Conservation (phyloP, 2,797 vertebrate species). For the Coranthus polyacanthus region DNA sequence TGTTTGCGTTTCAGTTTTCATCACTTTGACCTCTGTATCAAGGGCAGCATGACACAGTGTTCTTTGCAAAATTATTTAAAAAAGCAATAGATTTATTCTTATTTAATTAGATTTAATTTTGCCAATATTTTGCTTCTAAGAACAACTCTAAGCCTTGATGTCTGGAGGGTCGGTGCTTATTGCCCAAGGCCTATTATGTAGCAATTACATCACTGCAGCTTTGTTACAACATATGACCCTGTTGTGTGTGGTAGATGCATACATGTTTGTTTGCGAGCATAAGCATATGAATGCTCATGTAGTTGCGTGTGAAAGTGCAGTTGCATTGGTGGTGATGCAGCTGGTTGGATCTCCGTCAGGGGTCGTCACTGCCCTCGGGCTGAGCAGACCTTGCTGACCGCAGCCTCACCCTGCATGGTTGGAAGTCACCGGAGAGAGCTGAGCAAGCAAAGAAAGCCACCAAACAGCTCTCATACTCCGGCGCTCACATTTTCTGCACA, state of each 20-base stretch:
- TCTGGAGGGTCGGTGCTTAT: background rate
- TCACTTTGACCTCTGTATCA: too few relatives aligned
- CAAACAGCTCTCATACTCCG: too few relatives aligned
- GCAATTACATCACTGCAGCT: constrained; percentile 4
- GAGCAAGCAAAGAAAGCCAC: constrained; percentile 33
- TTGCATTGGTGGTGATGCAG: too few relatives aligned
- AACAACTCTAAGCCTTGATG: background rate
- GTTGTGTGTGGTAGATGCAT: background rate
- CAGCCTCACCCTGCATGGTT: background rate
- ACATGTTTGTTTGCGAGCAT: constrained; percentile 1
- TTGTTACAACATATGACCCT: constrained; percentile 1
- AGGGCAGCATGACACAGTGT: too few relatives aligned
- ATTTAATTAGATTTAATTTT: background rate
- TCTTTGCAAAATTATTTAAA: background rate
- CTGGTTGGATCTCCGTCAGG: constrained; percentile 23
- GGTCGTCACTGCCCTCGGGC: constrained; percentile 37
- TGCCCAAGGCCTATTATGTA: constrained; percentile 12
- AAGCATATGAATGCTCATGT: background rate
- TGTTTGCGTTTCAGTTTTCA: too few relatives aligned
- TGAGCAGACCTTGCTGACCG: constrained; percentile 27
- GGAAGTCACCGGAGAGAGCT: constrained; percentile 35
- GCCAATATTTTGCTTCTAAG: background rate
- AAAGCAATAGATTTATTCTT: background rate
- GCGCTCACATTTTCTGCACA: background rate
- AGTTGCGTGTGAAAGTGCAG: constrained; percentile 4